Conservation (phyloP, 2,113 vertebrate genomes). For the Acinonyx jubatus region DNA sequence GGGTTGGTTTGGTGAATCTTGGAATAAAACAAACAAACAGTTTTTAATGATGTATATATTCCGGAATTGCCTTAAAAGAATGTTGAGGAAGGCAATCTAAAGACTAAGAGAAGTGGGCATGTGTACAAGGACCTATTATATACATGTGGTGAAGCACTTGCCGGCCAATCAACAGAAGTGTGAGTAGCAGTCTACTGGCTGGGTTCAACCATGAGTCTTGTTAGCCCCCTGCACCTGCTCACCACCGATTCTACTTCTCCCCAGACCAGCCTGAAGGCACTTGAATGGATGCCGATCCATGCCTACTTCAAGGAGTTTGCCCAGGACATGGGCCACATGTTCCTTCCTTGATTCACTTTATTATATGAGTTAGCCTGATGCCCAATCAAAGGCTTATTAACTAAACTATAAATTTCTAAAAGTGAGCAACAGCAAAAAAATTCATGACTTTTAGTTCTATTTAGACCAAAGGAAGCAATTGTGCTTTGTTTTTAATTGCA, state of each 20-base stretch:
- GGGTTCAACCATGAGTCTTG: rapidly evolving
- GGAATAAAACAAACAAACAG: background rate
- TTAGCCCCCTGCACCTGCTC: background rate
- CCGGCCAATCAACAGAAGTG: background rate
- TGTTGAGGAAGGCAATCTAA: background rate
- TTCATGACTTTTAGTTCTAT: background rate
- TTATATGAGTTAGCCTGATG: background rate
- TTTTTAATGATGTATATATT: background rate
- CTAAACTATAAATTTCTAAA: background rate
- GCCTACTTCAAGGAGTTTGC: background rate
- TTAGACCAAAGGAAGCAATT: constrained; percentile 13
- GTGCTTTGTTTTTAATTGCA: constrained; percentile 15
- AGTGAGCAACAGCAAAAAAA: background rate
- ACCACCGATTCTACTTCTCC: background rate
- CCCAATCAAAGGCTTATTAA: background rate
- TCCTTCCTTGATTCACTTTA: background rate
- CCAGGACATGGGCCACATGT: rapidly evolving
- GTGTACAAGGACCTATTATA: background rate
- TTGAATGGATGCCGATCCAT: rapidly evolving
- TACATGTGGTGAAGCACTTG: background rate
- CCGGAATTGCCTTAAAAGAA: background rate
- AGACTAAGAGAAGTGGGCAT: background rate
- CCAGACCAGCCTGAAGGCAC: background rate
- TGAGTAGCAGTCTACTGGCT: background rate
- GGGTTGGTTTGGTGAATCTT: background rate